Conservation (phyloP, 1,140 invertebrate genomes). For the Episyrphus balteatus region DNA sequence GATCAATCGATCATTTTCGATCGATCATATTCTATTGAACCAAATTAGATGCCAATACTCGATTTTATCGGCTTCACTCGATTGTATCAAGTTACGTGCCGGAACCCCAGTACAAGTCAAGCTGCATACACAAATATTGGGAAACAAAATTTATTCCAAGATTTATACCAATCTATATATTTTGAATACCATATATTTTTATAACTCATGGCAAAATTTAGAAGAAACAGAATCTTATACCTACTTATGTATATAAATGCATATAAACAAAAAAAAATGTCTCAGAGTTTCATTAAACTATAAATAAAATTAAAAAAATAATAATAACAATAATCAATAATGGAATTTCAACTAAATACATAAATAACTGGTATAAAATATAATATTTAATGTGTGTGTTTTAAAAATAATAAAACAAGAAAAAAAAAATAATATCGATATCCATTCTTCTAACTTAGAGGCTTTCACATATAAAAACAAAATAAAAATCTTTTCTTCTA, state of each 20-base stretch:
- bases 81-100: too few relatives aligned
- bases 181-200: background rate
- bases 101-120: too few relatives aligned
- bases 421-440: too few relatives aligned
- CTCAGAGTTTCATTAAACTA: background rate
- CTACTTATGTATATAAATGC: too few relatives aligned
- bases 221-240: too few relatives aligned
- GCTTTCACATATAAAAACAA: background rate
- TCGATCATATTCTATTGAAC: too few relatives aligned
- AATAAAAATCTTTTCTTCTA: background rate
- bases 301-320: background rate
- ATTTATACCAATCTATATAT: background rate
- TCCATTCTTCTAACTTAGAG: background rate
- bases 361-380: conserved; percentile 13
- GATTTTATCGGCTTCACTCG: too few relatives aligned
- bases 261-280: too few relatives aligned
- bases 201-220: background rate
- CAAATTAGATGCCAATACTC: too few relatives aligned
- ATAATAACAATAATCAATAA: conserved; percentile 1
- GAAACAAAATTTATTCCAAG: background rate
- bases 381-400: background rate
- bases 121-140: too few relatives aligned
- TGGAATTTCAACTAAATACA: conserved; percentile 10
- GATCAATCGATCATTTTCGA: too few relatives aligned
- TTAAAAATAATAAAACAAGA: too few relatives aligned